Evolutionary conservation across 1,140 invertebrate species (phyloP), one percentile per base, ranked within the genome.

Genomic region (Drosophila pectinifera): DNA sequence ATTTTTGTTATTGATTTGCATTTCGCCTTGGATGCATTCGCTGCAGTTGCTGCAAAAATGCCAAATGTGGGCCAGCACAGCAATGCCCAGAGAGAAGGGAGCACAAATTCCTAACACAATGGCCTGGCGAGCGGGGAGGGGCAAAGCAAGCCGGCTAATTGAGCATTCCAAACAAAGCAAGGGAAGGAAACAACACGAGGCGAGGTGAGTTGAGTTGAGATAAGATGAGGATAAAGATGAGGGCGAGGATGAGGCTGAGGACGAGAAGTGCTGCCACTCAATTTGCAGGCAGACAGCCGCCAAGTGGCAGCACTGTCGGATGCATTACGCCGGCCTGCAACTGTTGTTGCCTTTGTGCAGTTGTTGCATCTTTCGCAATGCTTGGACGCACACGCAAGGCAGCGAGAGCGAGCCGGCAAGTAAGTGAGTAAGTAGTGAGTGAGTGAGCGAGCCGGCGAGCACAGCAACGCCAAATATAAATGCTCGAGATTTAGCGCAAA

Each of bases 401-500:
- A 62, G 61, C 31, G 41, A 63, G 42, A 69, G 64, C 64, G n/a
- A 68, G 64, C 43, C 28, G 42, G 61, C 61, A 31, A 36, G 42
- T n/a, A n/a, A n/a, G n/a, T n/a, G n/a, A n/a, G n/a, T n/a, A n/a
- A n/a, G n/a, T n/a, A n/a, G n/a, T n/a, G n/a, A n/a, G n/a, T n/a
- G n/a, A n/a, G n/a, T n/a, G 42, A 69, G 64, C 64, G n/a, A 68
- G 64, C 43, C 28, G 42, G 61, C 61, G 41, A 36, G 42, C 68
- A 84, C 75, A 77, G 49, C 81, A 77, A 54, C 62, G 62, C 65
- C 73, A 76, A 64, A 74, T 67, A 88, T 72, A 68, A 86, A 88
- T 86, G 82, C 79, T 68, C 63, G 72, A 65, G 73, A 89, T 89
- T 83, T 83, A 83, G 83, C 84, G 84, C 83, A 86, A 82, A 86